Evolutionary conservation across 2,113 vertebrate species (phyloP).

Genomic region (Mormyrus iriodes): DNA sequence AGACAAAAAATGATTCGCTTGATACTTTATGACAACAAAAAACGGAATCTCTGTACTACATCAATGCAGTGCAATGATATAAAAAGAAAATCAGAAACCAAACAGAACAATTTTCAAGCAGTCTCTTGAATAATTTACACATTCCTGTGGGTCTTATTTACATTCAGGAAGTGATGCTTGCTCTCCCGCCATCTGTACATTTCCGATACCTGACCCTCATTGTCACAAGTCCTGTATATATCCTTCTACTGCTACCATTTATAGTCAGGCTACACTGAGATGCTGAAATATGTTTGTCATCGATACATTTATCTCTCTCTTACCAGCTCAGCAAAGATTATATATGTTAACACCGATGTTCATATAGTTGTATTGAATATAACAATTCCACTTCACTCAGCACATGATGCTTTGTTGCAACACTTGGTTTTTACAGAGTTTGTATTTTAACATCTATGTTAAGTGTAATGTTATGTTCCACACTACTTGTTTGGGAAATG

Average conservation of each 20-base stretch:
- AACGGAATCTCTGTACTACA: neutral
- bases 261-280: neutral
- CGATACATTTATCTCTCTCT: neutral
- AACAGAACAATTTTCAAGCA: constrained; percentile 34
- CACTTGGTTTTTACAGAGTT: neutral
- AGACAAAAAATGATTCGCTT: neutral
- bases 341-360: neutral
- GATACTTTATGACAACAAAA: constrained; percentile 11
- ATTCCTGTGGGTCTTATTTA: constrained; percentile 45
- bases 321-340: neutral
- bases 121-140: constrained; percentile 42
- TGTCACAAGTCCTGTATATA: neutral
- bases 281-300: neutral
- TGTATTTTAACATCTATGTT: neutral
- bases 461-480: neutral
- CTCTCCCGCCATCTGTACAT: neutral
- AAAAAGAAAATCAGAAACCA: constrained; percentile 34
- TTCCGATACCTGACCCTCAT: neutral
- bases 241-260: neutral
- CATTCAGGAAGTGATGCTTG: constrained; percentile 36
- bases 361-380: neutral
- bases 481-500: neutral
- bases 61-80: neutral
- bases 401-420: neutral
- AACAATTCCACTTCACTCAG: neutral